Conservation (phyloP, 2,888 invertebrate genomes). For the Acrocyrtus sp. region DNA sequence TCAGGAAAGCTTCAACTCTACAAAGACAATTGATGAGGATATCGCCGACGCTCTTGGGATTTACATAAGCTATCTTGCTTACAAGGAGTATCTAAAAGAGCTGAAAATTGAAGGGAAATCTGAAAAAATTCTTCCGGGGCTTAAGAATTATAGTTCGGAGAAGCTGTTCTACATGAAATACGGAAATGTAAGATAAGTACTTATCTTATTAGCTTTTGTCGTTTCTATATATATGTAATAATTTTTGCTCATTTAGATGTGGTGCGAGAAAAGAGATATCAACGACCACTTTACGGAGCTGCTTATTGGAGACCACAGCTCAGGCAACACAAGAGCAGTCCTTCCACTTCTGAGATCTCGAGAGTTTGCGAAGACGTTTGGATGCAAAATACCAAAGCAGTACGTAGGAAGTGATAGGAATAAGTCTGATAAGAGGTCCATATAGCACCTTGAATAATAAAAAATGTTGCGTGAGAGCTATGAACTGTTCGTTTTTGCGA, state of each 20-base stretch:
- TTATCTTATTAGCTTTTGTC: not conserved
- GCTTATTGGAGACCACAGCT: not conserved
- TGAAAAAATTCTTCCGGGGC: constrained; percentile 30
- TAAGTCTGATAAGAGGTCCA: too few species aligned
- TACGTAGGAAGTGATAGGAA: too few species aligned
- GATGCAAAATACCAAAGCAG: too few species aligned
- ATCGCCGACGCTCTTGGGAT: constrained; percentile 28
- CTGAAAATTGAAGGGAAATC: constrained; percentile 14
- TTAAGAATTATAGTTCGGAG: constrained; percentile 26
- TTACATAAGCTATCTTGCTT: constrained; percentile 17
- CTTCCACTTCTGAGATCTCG: not conserved
- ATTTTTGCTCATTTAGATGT: not conserved
- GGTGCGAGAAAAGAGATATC: not conserved
- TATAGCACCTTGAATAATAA: too few species aligned
- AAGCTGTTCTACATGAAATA: constrained; percentile 44
- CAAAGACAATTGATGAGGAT: constrained; percentile 31
- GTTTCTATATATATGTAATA: not conserved
- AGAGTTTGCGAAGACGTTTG: constrained; percentile 10
- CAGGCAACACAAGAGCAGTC: constrained; percentile 1
- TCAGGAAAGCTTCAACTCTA: constrained; percentile 12
- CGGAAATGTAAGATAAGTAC: constrained; percentile 21
- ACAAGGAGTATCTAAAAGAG: constrained; percentile 16
- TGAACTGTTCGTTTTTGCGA: too few species aligned
- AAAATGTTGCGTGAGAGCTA: too few species aligned
- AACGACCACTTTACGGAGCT: not conserved